These are phyloP conservation scores for Orchesella cincta DNA, from an alignment of 1,140 invertebrate genomes.

Conservation along the genomic window DNA sequence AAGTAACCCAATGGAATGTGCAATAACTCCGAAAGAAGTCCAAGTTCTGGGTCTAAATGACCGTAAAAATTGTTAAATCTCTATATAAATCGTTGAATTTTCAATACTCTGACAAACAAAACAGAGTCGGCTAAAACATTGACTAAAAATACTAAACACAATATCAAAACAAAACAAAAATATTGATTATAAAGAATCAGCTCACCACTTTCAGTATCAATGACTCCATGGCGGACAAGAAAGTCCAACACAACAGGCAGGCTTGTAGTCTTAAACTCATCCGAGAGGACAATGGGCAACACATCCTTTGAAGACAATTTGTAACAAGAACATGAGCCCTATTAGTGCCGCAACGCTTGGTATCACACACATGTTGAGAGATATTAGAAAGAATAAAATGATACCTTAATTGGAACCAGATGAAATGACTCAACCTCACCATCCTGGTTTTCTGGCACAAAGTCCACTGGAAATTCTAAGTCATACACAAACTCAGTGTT, in stretches of 20 bases:
- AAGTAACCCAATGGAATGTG: conserved; percentile 16
- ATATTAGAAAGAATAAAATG: conserved; percentile 6
- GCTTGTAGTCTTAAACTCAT: conserved; percentile 89
- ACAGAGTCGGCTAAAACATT: neutral
- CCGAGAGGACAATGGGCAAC: conserved; percentile 73
- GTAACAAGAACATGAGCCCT: conserved; percentile 41
- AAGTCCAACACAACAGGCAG: conserved; percentile 88
- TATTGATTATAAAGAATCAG: too few species aligned
- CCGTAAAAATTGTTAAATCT: neutral
- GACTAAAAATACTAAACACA: too few species aligned
- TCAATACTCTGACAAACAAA: too few species aligned
- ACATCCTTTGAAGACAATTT: conserved; percentile 57
- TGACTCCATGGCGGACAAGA: conserved; percentile 82
- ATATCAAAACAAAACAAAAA: too few species aligned
- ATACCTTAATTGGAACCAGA: conserved; percentile 73
- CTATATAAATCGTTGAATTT: too few species aligned
- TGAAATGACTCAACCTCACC: conserved; percentile 91
- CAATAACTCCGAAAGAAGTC: conserved; percentile 1
- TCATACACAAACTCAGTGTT: conserved; percentile 96
- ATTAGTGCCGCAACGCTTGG: too few species aligned
- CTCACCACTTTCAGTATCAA: conserved; percentile 84
- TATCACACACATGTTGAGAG: conserved; percentile 41
- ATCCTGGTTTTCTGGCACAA: conserved; percentile 84
- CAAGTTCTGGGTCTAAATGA: neutral
- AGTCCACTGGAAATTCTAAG: conserved; percentile 83